These are phyloP conservation scores for Radopholus similis DNA, from an alignment of 1,140 invertebrate genomes.

Conservation along the genomic window DNA sequence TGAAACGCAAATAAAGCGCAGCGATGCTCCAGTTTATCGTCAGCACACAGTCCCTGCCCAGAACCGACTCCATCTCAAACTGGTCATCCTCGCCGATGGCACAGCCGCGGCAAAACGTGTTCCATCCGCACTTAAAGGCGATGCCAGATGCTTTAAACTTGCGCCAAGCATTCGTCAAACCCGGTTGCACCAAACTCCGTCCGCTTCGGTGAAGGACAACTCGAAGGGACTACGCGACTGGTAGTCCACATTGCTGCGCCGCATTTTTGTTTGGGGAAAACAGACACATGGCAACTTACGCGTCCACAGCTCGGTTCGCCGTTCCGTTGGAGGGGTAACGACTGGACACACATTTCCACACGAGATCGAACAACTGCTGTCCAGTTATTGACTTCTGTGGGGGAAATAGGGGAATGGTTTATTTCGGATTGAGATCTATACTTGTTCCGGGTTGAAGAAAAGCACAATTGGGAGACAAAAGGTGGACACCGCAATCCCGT, in stretches of 20 bases:
- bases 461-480: neutral
- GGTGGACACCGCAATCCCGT: neutral
- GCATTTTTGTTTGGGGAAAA: neutral
- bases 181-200: constrained; percentile 18
- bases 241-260: constrained; percentile 4
- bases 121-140: constrained; percentile 12
- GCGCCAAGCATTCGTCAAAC: neutral
- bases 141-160: neutral
- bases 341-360: neutral
- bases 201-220: constrained; percentile 3
- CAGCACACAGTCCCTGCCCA: neutral
- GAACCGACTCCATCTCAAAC: neutral
- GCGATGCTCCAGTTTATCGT: constrained; percentile 18
- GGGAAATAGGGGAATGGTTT: no score
- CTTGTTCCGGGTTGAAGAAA: no score
- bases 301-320: constrained; percentile 16
- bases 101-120: constrained; percentile 18
- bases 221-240: constrained; percentile 12
- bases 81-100: neutral
- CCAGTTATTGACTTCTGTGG: no score
- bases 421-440: no score
- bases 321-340: neutral
- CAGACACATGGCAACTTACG: constrained; percentile 16
- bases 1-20: constrained; percentile 20
- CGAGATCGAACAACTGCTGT: neutral